Evolutionary conservation across 2,113 vertebrate genomes (phyloP).

Genomic region (Hymenochirus boettgeri): DNA sequence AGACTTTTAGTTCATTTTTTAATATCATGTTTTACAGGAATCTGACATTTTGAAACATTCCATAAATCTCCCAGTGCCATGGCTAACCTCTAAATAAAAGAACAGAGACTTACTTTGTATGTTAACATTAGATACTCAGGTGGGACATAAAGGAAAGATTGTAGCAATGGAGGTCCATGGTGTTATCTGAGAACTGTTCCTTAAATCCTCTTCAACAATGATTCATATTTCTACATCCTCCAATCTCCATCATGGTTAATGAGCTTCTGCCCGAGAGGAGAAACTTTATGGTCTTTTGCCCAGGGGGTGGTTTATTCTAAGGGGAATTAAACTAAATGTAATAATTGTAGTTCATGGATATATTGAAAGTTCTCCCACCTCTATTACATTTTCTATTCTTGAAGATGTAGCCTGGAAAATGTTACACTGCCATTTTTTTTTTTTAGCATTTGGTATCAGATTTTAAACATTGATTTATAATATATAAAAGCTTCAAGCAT

Average conservation of each 20-base stretch:
- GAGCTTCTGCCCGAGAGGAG: constrained; percentile 2
- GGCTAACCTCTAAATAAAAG: too few relatives aligned
- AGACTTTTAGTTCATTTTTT: too few relatives aligned
- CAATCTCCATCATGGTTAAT: not conserved
- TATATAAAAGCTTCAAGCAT: not conserved
- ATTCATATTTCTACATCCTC: too few relatives aligned
- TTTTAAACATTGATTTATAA: not conserved
- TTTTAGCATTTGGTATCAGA: not conserved
- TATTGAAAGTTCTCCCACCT: not conserved
- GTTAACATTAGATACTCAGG: too few relatives aligned
- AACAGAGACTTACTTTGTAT: too few relatives aligned
- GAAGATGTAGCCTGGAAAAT: not conserved
- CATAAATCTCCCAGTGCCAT: too few relatives aligned
- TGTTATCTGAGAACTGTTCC: not conserved
- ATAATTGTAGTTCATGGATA: constrained; percentile 8
- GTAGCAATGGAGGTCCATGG: not conserved
- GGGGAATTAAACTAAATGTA: not conserved
- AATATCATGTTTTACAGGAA: too few relatives aligned
- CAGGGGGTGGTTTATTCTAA: not conserved
- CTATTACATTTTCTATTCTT: not conserved
- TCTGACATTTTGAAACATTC: too few relatives aligned
- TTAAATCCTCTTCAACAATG: too few relatives aligned
- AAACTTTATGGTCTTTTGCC: constrained; percentile 2
- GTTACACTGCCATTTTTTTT: not conserved
- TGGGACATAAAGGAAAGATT: too few relatives aligned